These are phyloP conservation scores for Eulemur coronatus DNA, from an alignment of 2,797 vertebrate species.

Conservation along the genomic window DNA sequence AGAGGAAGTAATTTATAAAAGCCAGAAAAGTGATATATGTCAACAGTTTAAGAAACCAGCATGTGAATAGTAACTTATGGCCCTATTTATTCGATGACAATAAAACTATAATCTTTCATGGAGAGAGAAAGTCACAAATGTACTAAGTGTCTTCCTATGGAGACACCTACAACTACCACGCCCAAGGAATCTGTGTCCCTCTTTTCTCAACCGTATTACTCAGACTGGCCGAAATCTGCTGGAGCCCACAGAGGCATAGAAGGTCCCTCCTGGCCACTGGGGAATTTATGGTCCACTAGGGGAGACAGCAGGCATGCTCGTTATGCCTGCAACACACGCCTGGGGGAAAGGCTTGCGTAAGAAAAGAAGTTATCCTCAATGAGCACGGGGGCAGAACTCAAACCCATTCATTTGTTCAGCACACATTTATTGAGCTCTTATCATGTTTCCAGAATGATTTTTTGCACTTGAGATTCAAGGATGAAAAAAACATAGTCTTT, in stretches of 20 bases:
- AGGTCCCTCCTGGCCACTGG: neutral
- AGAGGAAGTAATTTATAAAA: slow-evolving; percentile 7
- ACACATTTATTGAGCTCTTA: neutral
- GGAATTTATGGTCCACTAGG: neutral
- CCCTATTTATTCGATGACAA: neutral
- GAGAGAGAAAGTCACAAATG: neutral
- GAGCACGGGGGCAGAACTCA: neutral
- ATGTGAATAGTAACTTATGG: neutral
- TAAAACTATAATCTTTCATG: neutral
- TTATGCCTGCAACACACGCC: too few relatives aligned
- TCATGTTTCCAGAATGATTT: neutral
- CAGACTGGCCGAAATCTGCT: neutral
- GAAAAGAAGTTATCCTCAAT: neutral
- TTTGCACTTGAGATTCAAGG: neutral
- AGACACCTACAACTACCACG: neutral
- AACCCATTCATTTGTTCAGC: neutral
- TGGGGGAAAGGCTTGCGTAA: neutral
- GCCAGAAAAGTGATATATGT: neutral
- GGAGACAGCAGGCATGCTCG: neutral
- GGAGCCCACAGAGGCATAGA: neutral
- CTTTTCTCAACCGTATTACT: neutral
- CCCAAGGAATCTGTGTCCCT: neutral
- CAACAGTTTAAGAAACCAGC: neutral
- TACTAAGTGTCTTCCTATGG: neutral
- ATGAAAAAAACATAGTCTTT: neutral